A percentile compares a stretch with the other conserved stretches of the same genome.
Conservation (phyloP, 2,888 invertebrate genomes). For the Epinotia bilunana region DNA sequence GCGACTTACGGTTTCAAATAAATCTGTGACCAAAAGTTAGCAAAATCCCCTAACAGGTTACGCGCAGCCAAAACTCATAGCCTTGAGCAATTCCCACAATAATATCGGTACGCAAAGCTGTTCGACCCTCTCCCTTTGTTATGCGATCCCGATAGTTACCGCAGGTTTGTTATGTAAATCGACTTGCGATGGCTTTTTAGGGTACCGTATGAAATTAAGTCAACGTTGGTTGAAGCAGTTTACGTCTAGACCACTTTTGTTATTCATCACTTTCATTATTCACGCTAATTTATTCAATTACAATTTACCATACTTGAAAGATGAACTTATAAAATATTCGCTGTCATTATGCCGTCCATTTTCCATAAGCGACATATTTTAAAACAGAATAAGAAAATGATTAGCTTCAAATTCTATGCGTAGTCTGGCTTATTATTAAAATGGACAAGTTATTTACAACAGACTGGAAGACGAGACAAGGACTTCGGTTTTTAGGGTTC, state of each 20-base stretch:
- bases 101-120: slow-evolving; percentile 40
- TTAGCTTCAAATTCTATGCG: too few relatives aligned
- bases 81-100: slow-evolving; percentile 43
- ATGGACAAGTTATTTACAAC: too few relatives aligned
- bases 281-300: neutral
- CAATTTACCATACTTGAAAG: too few relatives aligned
- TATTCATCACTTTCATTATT: neutral
- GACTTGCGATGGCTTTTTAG: slow-evolving; percentile 45
- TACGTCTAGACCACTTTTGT: neutral
- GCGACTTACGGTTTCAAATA: slow-evolving; percentile 11
- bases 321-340: too few relatives aligned
- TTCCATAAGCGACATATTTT: too few relatives aligned
- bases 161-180: slow-evolving; percentile 47
- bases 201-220: slow-evolving; percentile 34
- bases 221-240: neutral
- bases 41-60: slow-evolving; percentile 23
- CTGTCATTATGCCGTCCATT: too few relatives aligned
- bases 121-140: slow-evolving; percentile 44
- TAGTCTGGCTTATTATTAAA: too few relatives aligned
- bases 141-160: slow-evolving; percentile 46
- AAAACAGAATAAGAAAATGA: too few relatives aligned
- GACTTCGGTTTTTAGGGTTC: too few relatives aligned
- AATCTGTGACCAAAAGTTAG: slow-evolving; percentile 7
- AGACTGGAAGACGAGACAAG: too few relatives aligned
- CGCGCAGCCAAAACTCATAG: slow-evolving; percentile 56